Percentiles rank a stretch among this genome's conserved stretches.
These are phyloP conservation scores for Barypeithes pellucidus DNA, from an alignment of 2,888 invertebrate genomes.

Conservation along the genomic window DNA sequence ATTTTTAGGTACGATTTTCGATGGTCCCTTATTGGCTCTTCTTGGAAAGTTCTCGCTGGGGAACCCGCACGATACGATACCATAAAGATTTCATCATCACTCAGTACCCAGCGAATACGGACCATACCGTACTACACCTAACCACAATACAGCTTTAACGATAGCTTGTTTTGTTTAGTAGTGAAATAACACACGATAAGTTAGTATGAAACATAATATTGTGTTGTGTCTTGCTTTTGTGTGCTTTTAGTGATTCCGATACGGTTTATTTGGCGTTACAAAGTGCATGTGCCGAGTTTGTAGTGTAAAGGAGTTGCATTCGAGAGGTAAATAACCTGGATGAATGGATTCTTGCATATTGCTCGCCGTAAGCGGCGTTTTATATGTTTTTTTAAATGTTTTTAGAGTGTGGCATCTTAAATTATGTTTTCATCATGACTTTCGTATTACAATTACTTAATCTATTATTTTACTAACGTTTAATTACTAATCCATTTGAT, in stretches of 20 bases:
- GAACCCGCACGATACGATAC: conserved; percentile 21
- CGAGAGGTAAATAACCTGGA: conserved; percentile 55
- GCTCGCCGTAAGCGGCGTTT: conserved; percentile 13
- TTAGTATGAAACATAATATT: conserved; percentile 32
- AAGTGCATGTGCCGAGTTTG: conserved; percentile 49
- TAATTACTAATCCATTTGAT: background rate
- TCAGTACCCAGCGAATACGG: conserved; percentile 30
- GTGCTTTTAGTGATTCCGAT: conserved; percentile 26
- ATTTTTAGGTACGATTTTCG: conserved; percentile 43
- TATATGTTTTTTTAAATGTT: background rate
- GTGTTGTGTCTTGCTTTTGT: conserved; percentile 24
- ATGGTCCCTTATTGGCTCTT: conserved; percentile 37
- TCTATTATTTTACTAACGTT: background rate
- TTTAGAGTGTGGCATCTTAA: background rate
- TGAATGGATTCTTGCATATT: conserved; percentile 20
- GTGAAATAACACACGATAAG: conserved; percentile 29
- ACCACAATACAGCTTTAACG: conserved; percentile 28
- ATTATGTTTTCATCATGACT: background rate
- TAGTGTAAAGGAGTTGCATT: conserved; percentile 43
- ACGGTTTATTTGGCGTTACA: conserved; percentile 19
- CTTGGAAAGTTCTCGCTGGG: conserved; percentile 31
- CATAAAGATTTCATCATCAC: conserved; percentile 29
- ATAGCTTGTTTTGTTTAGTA: conserved; percentile 23
- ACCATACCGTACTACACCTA: conserved; percentile 30
- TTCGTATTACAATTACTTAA: background rate